phyloP scores from a whole-genome alignment of 2,888 invertebrate genomes.

The Diarsia dahlii region DNA sequence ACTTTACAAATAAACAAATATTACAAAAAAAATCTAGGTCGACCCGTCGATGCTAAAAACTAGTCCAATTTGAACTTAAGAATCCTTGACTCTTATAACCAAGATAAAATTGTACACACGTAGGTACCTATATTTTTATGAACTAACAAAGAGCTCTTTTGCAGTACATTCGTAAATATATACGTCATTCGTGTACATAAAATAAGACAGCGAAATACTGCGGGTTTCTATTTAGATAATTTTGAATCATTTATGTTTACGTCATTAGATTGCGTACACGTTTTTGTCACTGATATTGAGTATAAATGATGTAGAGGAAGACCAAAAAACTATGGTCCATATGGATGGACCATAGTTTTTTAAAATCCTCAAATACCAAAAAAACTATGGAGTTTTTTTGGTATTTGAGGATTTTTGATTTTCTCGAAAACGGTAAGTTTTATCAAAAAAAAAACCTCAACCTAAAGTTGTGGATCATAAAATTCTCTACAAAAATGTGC shows the following conservation, averaged over 20 bases:
- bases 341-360: too few species aligned
- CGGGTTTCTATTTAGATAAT: constrained; percentile 35
- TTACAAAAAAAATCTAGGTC: constrained; percentile 1
- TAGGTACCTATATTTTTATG: constrained; percentile 34
- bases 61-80: constrained; percentile 34
- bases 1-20: constrained; percentile 12
- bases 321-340: too few species aligned
- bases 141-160: constrained; percentile 48
- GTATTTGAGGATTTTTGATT: too few species aligned
- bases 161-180: constrained; percentile 53
- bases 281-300: too few species aligned
- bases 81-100: constrained; percentile 58
- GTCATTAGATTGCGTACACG: neutral
- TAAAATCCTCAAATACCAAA: too few species aligned
- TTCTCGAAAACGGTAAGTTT: too few species aligned
- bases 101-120: constrained; percentile 47
- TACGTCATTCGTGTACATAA: constrained; percentile 47
- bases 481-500: too few species aligned
- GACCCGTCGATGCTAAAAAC: neutral
- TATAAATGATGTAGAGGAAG: too few species aligned
- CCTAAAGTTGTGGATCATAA: too few species aligned
- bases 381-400: too few species aligned
- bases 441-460: too few species aligned
- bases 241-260: neutral
- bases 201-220: constrained; percentile 27